A percentile compares a stretch with the other conserved stretches of the same genome.
These are phyloP conservation scores for Diadophis punctatus DNA, from an alignment of 2,113 vertebrate species.

Conservation along the genomic window DNA sequence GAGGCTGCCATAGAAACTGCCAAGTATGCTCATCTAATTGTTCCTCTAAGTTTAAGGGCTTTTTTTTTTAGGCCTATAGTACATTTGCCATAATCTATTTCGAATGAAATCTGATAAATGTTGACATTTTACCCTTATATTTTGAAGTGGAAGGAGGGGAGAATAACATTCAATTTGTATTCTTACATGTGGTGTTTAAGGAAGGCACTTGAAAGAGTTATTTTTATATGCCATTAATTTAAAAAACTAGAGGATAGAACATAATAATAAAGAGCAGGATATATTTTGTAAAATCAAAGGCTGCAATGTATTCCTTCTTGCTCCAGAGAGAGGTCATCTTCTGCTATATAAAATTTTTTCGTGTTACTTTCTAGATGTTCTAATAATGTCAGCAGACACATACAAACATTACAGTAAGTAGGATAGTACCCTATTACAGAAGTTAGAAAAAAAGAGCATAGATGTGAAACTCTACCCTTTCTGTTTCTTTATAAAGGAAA, in stretches of 20 bases:
- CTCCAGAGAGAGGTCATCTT: not conserved
- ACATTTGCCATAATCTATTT: not conserved
- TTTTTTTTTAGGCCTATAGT: not conserved
- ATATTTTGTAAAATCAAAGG: not conserved
- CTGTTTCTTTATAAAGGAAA: not conserved
- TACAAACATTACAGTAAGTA: not conserved
- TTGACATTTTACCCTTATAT: not conserved
- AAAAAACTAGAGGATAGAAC: conserved; percentile 39
- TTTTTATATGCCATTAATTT: conserved; percentile 28
- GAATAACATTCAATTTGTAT: not conserved
- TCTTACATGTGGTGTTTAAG: conserved; percentile 34
- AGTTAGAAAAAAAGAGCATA: not conserved
- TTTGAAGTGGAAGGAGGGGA: not conserved
- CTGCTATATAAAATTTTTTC: not conserved
- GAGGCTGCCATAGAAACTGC: not conserved
- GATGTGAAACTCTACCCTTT: not conserved
- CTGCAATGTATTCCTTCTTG: not conserved
- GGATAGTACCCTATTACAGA: not conserved
- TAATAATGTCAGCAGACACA: not conserved
- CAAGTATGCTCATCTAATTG: not conserved
- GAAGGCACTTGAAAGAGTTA: conserved; percentile 44
- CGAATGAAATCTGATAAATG: not conserved
- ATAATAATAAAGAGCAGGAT: not conserved
- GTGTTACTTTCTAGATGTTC: not conserved
- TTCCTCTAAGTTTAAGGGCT: not conserved